These are phyloP conservation scores for Dendrocincla tyrannina DNA, from an alignment of 2,797 vertebrate genomes.

Conservation along the genomic window DNA sequence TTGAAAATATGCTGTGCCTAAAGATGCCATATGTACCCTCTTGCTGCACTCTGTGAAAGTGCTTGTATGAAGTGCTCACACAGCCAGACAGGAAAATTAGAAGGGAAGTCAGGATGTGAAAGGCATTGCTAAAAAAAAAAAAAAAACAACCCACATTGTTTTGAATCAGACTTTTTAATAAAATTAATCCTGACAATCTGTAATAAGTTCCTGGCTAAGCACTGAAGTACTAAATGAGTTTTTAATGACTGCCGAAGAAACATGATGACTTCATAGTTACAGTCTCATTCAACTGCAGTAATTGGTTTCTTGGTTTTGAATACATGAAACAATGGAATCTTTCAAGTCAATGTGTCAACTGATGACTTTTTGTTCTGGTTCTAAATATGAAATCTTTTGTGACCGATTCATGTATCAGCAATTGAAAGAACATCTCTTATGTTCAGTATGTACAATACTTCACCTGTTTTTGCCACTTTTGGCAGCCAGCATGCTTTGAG, in stretches of 20 bases:
- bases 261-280: neutral
- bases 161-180: neutral
- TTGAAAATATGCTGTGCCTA: neutral
- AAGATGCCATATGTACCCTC: accelerated
- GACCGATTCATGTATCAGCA: neutral
- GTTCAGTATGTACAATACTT: neutral
- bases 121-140: neutral
- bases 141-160: neutral
- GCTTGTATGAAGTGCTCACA: neutral
- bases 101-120: neutral
- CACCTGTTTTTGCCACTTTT: neutral
- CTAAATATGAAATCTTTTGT: neutral
- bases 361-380: neutral
- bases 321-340: neutral
- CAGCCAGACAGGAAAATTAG: neutral
- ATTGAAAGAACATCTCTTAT: neutral
- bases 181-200: neutral
- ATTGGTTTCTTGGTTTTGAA: neutral
- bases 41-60: neutral
- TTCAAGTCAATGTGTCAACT: neutral
- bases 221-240: neutral
- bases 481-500: neutral
- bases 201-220: neutral
- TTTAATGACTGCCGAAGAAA: neutral
- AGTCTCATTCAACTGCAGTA: neutral